Conservation (phyloP, 2,888 invertebrate genomes). For the Drosophila barbarae region DNA sequence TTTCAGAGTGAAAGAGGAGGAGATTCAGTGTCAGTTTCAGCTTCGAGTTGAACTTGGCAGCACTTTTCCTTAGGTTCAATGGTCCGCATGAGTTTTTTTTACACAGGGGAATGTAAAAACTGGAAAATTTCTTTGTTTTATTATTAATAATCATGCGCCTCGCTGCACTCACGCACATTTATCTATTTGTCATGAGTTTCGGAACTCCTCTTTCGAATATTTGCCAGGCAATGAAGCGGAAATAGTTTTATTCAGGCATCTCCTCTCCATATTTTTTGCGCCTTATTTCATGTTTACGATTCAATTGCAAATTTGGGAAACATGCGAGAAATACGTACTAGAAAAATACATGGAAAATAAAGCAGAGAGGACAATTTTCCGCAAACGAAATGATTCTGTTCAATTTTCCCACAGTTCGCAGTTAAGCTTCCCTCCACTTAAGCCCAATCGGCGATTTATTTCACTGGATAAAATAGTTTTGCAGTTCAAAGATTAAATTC, state of each 20-base stretch:
- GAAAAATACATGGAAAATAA: background rate
- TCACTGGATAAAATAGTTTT: constrained; percentile 23
- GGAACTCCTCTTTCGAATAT: constrained; percentile 28
- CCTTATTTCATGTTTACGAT: constrained; percentile 28
- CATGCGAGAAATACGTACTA: constrained; percentile 13
- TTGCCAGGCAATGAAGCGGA: constrained; percentile 40
- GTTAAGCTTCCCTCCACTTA: constrained; percentile 15
- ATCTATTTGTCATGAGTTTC: constrained; percentile 25
- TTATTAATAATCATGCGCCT: constrained; percentile 55
- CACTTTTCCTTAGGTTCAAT: constrained; percentile 22
- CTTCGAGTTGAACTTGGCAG: constrained; percentile 1
- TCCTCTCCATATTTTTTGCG: constrained; percentile 6
- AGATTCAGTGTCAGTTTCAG: constrained; percentile 10
- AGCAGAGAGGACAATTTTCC: background rate
- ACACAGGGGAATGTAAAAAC: constrained; percentile 10
- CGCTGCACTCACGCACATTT: constrained; percentile 37
- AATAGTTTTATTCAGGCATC: constrained; percentile 39
- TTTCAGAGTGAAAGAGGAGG: constrained; percentile 4
- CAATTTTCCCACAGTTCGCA: constrained; percentile 18
- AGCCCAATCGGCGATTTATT: constrained; percentile 28
- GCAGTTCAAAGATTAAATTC: constrained; percentile 15
- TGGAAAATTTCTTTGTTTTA: constrained; percentile 36
- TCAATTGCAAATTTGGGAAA: constrained; percentile 30
- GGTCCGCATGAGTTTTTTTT: constrained; percentile 15
- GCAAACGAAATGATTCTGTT: background rate